Evolutionary conservation across 1,140 invertebrate species (phyloP), one percentile per base, ranked within the genome.

Genomic region (Halesus radiatus): DNA sequence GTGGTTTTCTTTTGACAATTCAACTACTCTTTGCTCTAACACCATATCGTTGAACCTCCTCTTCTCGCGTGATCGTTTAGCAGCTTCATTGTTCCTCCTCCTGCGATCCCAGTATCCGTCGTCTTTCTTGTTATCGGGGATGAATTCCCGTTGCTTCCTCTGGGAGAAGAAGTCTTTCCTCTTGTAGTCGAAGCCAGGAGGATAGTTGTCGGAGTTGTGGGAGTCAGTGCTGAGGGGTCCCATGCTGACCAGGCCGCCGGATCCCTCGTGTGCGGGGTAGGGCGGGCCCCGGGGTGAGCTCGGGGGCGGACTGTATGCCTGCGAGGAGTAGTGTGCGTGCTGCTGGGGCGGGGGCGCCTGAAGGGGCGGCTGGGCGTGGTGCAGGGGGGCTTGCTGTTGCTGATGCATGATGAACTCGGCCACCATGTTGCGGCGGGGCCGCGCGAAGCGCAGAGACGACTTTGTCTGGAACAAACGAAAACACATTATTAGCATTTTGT

Each of bases 91-190:
- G 89, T 99, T 99, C 37, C 97, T 92, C 54, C 97, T 91, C 54
- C 98, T 91, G 32, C 98, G 92, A 88, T 99, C 97, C 98, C 98
- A 99, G 88, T 99, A 99, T 84, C 95, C 96, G 84, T 98, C 96
- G 85, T 99, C 98, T 87, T 99, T 99, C 85, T 98, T 98, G 87
- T 94, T 97, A 85, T 99, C 98, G 0, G 98, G 98, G 72, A 98
- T 98, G 87, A 99, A 99, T 86, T 98, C 97, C 1, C 98, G 91
- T 86, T 98, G 97, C 85, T 98, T 98, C 75, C 98, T 92, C 84
- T 97, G 96, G 16, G 94, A 93, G 86, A 96, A 95, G 78, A 96
- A 90, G 64, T 96, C 94, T 85, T 95, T 95, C 80, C 94, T 89
- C 84, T 93, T 92, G 83, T 93, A 90, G 76, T 94, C 89, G 76